These are phyloP conservation scores for Chymomyza fuscimana DNA, from an alignment of 2,888 invertebrate species.

Conservation along the genomic window DNA sequence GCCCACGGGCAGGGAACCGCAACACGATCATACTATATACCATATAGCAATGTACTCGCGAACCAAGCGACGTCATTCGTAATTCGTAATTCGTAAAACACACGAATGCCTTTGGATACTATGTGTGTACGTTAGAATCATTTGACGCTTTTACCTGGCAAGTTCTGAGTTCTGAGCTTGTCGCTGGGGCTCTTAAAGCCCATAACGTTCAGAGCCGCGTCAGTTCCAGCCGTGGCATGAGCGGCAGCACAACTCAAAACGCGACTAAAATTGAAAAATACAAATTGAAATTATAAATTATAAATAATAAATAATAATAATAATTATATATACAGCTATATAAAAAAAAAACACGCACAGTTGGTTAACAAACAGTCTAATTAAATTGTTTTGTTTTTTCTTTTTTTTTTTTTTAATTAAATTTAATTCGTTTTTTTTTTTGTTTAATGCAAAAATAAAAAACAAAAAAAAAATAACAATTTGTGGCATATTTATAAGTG, in stretches of 20 bases:
- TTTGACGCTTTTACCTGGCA: slow-evolving; percentile 36
- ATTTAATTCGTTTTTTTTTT: background rate
- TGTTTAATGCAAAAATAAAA: slow-evolving; percentile 9
- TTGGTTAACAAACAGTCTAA: background rate
- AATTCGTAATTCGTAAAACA: background rate
- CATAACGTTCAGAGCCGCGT: slow-evolving; percentile 41
- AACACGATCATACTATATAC: too few species aligned
- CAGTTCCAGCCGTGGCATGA: slow-evolving; percentile 68
- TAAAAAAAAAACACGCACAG: slow-evolving; percentile 17
- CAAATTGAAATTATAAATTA: background rate
- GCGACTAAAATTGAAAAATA: slow-evolving; percentile 25
- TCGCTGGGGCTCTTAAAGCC: slow-evolving; percentile 65
- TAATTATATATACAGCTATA: slow-evolving; percentile 6
- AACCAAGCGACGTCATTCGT: background rate
- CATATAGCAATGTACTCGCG: too few species aligned
- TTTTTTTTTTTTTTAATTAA: background rate
- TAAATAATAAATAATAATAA: slow-evolving; percentile 20
- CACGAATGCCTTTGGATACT: background rate
- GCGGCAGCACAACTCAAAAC: slow-evolving; percentile 57
- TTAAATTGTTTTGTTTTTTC: background rate
- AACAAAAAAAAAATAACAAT: background rate
- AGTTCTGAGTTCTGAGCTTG: slow-evolving; percentile 12
- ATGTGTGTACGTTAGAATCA: slow-evolving; percentile 31
- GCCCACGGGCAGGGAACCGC: too few species aligned
- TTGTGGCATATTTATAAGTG: background rate